Evolutionary conservation across 2,113 vertebrate species (phyloP), one percentile per base, ranked within the genome.

Genomic region (Corydoras sp.): DNA sequence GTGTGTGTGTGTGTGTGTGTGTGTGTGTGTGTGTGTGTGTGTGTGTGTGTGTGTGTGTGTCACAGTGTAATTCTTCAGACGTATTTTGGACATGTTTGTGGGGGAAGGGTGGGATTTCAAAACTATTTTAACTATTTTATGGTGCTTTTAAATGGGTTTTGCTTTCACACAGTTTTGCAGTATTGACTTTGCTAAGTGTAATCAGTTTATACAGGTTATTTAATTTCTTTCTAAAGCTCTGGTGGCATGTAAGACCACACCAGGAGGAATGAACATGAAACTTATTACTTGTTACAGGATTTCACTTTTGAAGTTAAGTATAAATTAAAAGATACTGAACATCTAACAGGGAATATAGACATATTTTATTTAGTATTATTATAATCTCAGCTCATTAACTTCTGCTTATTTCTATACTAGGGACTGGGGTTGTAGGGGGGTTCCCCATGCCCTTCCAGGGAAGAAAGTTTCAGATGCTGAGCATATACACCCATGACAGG

Each of bases 31-130:
- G 49, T 50, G 49, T 50, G 49, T 50, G 49, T 50, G 49, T 2
- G 49, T 50, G 77, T 68, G 75, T 74, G 79, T 81, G 69, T 74
- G 77, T 24, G 35, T 43, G 35, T 85, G 5, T 77, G 55, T 8
- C 2, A 74, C 75, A 81, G 76, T 84, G 82, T 86, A 86, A 86
- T 81, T 81, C 81, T 85, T 82, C 82, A 71, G 68, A 76, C 72
- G 77, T 84, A 75, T 73, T 73, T 83, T 83, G 76, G 82, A 76
- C 84, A 55, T 75, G 82, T 78, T 76, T 74, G 82, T 18, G 76
- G 85, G 58, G 70, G 82, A 78, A 76, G 72, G 83, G 14, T 83
- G 48, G 68, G 79, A 74, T 74, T 73, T 53, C 3, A 3, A n/a
- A 15, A 81, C 74, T 81, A 83, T 82, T 85, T 80, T 82, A 78